phyloP scores from a whole-genome alignment of 2,797 vertebrate species.

The Halcyon leucocephala region DNA sequence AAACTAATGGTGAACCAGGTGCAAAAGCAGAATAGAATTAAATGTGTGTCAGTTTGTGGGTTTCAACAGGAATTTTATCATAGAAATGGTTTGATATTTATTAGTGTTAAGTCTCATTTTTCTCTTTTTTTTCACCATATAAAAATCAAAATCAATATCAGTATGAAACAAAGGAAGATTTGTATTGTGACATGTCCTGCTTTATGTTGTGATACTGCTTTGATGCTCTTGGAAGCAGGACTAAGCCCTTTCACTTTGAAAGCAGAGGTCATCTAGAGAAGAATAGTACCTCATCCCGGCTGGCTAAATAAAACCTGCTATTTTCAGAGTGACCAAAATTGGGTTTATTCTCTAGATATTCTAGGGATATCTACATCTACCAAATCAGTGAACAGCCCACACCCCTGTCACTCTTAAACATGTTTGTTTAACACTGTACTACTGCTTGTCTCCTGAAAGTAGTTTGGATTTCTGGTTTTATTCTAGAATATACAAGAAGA shows the following conservation, averaged over 20 bases:
- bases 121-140: neutral
- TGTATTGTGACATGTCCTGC: slow-evolving; percentile 42
- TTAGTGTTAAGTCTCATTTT: neutral
- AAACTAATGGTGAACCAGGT: neutral
- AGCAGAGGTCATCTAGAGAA: slow-evolving; percentile 47
- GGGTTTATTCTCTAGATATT: slow-evolving; percentile 39
- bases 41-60: neutral
- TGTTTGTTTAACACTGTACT: neutral
- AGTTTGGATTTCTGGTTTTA: neutral
- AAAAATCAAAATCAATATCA: slow-evolving; percentile 52
- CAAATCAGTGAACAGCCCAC: neutral
- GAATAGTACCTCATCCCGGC: slow-evolving; percentile 9
- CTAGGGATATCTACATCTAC: neutral
- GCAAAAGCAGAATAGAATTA: neutral
- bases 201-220: slow-evolving; percentile 46
- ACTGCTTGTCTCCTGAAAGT: neutral
- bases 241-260: slow-evolving; percentile 55
- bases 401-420: neutral
- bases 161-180: slow-evolving; percentile 42
- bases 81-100: neutral
- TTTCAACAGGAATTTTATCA: neutral
- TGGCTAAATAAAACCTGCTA: slow-evolving; percentile 48
- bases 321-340: slow-evolving; percentile 52
- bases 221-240: slow-evolving; percentile 52
- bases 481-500: slow-evolving; percentile 19